Evolutionary conservation across 2,113 vertebrate species (phyloP).

Genomic region (Spheniscus mendiculus): DNA sequence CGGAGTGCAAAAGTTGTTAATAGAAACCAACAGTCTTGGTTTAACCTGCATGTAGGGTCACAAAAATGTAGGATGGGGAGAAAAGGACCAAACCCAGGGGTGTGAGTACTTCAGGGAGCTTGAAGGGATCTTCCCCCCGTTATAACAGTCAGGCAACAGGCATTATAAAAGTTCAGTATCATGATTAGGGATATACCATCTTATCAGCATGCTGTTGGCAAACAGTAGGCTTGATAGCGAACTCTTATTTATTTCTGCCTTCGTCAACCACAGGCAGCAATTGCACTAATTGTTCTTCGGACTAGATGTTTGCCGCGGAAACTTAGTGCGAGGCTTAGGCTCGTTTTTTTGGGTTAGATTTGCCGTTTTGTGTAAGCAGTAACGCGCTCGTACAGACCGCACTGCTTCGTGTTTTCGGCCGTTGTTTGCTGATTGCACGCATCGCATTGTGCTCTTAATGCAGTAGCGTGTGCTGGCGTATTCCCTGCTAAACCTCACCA

Average conservation of each 20-base stretch:
- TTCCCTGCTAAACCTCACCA: background rate
- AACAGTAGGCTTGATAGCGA: background rate
- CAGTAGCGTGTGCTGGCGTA: background rate
- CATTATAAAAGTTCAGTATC: background rate
- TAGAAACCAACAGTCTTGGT: background rate
- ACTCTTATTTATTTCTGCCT: background rate
- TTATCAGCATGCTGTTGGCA: background rate
- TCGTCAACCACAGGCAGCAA: background rate
- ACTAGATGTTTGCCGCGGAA: background rate
- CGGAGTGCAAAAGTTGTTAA: background rate
- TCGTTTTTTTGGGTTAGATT: background rate
- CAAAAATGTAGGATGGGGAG: background rate
- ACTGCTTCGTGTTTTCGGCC: background rate
- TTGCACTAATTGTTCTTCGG: background rate
- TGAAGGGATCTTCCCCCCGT: background rate
- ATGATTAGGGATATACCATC: background rate
- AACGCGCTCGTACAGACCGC: background rate
- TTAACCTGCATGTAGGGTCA: background rate
- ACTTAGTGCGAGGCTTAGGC: background rate
- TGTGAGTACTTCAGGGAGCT: background rate
- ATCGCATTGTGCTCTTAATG: background rate
- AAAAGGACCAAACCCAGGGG: background rate
- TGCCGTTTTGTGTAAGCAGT: background rate
- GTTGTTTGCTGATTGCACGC: slow-evolving; percentile 15
- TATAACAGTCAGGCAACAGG: background rate